These are phyloP conservation scores for Bagarius yarrelli DNA, from an alignment of 2,113 vertebrate genomes.

Conservation along the genomic window DNA sequence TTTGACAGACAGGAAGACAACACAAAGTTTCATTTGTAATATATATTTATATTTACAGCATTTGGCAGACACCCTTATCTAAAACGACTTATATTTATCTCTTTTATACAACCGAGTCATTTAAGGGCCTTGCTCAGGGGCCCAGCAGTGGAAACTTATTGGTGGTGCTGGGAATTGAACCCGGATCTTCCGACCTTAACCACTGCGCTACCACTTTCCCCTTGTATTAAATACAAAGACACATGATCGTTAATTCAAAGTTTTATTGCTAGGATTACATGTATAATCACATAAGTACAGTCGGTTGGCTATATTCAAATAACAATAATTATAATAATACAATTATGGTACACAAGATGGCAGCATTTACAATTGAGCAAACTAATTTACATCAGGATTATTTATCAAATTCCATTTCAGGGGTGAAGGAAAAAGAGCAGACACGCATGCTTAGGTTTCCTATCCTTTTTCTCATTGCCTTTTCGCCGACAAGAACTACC, in stretches of 20 bases:
- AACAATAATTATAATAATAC: slow-evolving; percentile 54
- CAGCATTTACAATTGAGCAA: slow-evolving; percentile 69
- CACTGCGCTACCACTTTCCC: no score
- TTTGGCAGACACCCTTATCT: no score
- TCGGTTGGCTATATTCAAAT: slow-evolving; percentile 67
- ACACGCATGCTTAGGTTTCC: slow-evolving; percentile 4
- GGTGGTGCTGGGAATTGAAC: no score
- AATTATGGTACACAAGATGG: slow-evolving; percentile 72
- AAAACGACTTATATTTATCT: no score
- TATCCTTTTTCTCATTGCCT: background rate
- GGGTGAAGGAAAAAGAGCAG: slow-evolving; percentile 47
- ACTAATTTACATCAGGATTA: slow-evolving; percentile 66
- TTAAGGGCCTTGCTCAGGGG: no score
- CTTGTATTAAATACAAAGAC: background rate
- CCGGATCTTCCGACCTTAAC: no score
- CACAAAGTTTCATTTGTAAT: no score
- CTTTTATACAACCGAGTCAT: no score
- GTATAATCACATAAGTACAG: slow-evolving; percentile 61
- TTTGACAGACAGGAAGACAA: no score
- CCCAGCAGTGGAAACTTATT: no score
- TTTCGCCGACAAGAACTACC: background rate
- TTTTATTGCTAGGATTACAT: slow-evolving; percentile 78
- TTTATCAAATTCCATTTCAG: slow-evolving; percentile 51
- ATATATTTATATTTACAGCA: no score
- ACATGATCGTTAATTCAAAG: slow-evolving; percentile 58